Conservation (phyloP, 2,113 vertebrate genomes). For the Tor tambroides region DNA sequence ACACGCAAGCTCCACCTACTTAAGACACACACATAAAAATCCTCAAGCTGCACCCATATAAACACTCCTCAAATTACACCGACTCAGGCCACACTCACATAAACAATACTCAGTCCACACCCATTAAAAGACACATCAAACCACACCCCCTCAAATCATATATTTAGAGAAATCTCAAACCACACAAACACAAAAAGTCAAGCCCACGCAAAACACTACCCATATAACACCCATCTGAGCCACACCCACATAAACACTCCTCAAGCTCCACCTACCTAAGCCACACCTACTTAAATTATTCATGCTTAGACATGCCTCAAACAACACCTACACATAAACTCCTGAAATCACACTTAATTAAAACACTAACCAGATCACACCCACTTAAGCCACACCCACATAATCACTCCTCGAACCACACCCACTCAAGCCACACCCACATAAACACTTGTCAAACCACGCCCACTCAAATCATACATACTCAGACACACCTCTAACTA, state of each 20-base stretch:
- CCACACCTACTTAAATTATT: background rate
- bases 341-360: background rate
- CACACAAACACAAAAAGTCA: background rate
- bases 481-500: background rate
- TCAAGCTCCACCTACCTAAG: background rate
- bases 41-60: background rate
- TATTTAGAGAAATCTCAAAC: no score
- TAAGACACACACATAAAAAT: background rate
- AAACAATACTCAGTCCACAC: background rate
- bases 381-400: background rate
- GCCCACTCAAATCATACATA: background rate
- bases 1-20: background rate
- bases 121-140: background rate
- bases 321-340: no score
- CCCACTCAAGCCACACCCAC: background rate
- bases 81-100: background rate
- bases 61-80: background rate
- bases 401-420: background rate
- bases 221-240: no score
- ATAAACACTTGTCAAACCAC: background rate
- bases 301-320: background rate
- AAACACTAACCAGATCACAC: background rate
- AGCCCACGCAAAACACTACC: background rate
- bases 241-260: constrained; percentile 34
- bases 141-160: background rate